A percentile compares a stretch with the other conserved stretches of the same genome.
Conservation (phyloP, 2,888 invertebrate species). For the Diaperis boleti region DNA sequence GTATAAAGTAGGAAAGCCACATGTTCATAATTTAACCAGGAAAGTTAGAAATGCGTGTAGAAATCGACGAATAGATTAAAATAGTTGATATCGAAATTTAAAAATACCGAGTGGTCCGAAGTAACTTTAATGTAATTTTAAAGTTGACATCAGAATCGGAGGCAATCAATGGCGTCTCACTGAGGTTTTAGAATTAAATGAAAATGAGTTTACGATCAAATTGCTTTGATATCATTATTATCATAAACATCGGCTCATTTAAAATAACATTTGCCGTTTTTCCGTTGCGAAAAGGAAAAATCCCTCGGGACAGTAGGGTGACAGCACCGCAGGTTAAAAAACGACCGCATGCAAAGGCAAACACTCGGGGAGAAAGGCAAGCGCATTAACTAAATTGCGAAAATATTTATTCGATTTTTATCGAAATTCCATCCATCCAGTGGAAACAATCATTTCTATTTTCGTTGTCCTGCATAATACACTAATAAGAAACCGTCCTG, state of each 20-base stretch:
- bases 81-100: too few relatives aligned
- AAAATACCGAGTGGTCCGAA: too few relatives aligned
- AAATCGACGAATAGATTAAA: too few relatives aligned
- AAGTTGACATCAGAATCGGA: too few relatives aligned
- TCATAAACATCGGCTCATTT: conserved; percentile 47
- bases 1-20: too few relatives aligned
- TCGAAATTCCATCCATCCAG: conserved; percentile 24
- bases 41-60: too few relatives aligned
- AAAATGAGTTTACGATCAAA: too few relatives aligned
- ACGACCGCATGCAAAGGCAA: conserved; percentile 35
- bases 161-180: too few relatives aligned
- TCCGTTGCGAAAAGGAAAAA: conserved; percentile 34
- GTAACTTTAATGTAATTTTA: too few relatives aligned
- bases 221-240: not conserved
- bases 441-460: conserved; percentile 13
- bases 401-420: conserved; percentile 53
- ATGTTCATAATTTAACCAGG: too few relatives aligned
- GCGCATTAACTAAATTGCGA: conserved; percentile 58
- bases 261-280: conserved; percentile 54
- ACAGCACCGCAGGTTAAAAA: conserved; percentile 26
- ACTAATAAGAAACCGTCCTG: conserved; percentile 3
- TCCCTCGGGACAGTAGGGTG: conserved; percentile 23
- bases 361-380: conserved; percentile 45
- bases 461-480: not conserved
- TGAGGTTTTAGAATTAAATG: too few relatives aligned